Conservation (phyloP, 1,140 invertebrate genomes). For the Drosophila kepulauana region DNA sequence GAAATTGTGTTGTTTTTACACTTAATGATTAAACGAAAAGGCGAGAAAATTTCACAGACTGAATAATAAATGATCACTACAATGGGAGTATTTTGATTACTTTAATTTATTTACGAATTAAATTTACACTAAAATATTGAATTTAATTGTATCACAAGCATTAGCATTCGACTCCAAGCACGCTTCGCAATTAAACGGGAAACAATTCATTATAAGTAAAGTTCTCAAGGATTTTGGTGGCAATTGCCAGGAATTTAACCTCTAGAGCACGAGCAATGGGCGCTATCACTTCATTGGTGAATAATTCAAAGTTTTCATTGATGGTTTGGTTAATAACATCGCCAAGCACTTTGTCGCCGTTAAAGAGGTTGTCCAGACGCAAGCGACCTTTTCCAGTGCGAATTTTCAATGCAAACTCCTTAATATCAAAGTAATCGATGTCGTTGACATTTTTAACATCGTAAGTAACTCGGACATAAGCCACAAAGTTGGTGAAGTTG, state of each 20-base stretch:
- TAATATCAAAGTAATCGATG: constrained; percentile 86
- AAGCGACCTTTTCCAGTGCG: constrained; percentile 86
- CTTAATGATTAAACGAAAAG: neutral
- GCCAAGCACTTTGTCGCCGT: constrained; percentile 87
- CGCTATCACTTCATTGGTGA: constrained; percentile 87
- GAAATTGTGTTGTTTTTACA: too few species aligned
- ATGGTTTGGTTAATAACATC: constrained; percentile 88
- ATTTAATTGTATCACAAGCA: constrained; percentile 73
- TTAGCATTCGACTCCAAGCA: constrained; percentile 26
- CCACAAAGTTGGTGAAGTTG: constrained; percentile 87
- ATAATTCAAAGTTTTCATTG: constrained; percentile 88
- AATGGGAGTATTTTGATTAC: constrained; percentile 11
- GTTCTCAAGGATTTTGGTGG: constrained; percentile 86
- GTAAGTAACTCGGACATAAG: constrained; percentile 85
- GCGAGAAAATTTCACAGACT: too few species aligned
- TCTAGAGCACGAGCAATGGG: constrained; percentile 87
- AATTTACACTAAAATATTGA: constrained; percentile 63
- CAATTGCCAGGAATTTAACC: constrained; percentile 86
- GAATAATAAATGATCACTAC: neutral
- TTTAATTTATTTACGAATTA: constrained; percentile 52
- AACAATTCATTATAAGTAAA: constrained; percentile 88
- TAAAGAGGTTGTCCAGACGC: constrained; percentile 88
- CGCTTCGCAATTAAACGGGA: constrained; percentile 79
- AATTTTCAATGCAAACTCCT: constrained; percentile 86
- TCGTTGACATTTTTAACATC: constrained; percentile 85